Conservation (phyloP, 2,888 invertebrate species). For the Synergus itoensis region DNA sequence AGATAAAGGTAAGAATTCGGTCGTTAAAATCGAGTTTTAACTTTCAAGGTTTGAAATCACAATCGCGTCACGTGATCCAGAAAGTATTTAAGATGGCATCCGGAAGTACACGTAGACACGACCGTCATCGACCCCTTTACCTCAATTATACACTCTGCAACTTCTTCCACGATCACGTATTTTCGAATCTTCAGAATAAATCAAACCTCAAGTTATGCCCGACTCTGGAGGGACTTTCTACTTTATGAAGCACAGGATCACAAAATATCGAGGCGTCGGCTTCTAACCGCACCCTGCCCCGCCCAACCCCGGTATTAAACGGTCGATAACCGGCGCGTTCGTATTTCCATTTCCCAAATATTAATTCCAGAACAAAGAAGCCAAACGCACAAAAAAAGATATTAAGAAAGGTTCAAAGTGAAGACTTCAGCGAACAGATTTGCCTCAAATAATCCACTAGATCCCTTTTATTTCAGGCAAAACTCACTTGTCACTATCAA, state of each 20-base stretch:
- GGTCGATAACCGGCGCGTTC: conserved; percentile 68
- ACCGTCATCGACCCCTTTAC: conserved; percentile 8
- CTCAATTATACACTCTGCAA: conserved; percentile 5
- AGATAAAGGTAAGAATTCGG: conserved; percentile 15
- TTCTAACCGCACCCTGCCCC: conserved; percentile 76
- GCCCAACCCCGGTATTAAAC: conserved; percentile 73
- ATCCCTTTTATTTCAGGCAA: not conserved
- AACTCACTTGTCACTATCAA: not conserved
- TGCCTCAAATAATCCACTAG: not conserved
- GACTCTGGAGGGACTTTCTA: conserved; percentile 2
- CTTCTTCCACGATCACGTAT: not conserved
- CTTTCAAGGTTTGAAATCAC: conserved; percentile 16
- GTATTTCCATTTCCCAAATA: conserved; percentile 20
- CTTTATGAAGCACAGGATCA: not conserved
- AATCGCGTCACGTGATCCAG: conserved; percentile 44
- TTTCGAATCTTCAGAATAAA: not conserved
- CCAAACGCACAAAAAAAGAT: not conserved
- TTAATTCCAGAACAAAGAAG: not conserved
- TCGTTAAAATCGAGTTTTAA: conserved; percentile 19
- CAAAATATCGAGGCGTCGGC: conserved; percentile 63
- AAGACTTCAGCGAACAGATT: not conserved
- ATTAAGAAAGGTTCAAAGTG: not conserved
- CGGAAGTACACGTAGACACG: conserved; percentile 51
- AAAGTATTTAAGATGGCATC: conserved; percentile 59
- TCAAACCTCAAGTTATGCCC: not conserved